These are phyloP conservation scores for Meloidogyne chitwoodi DNA, from an alignment of 1,140 invertebrate species.

Conservation along the genomic window DNA sequence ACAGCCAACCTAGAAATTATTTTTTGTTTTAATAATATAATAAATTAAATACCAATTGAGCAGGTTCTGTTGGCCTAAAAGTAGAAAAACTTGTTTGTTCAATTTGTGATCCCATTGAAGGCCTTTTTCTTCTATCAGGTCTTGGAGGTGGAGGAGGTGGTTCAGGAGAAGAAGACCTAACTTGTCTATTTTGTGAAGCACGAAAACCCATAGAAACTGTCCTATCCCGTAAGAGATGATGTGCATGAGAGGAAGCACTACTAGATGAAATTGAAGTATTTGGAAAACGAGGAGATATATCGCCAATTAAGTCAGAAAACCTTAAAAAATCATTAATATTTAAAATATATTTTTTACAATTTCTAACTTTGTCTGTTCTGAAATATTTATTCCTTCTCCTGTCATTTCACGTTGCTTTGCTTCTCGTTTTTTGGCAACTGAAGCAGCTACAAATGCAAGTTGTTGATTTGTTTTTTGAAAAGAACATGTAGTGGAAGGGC, in stretches of 20 bases:
- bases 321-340: background rate
- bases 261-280: background rate
- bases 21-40: no score
- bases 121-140: slow-evolving; percentile 8
- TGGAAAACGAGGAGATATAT: slow-evolving; percentile 10
- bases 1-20: background rate
- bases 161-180: slow-evolving; percentile 2
- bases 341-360: background rate
- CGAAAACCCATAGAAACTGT: background rate
- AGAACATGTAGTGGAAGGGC: background rate
- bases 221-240: background rate
- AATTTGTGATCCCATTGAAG: slow-evolving; percentile 63
- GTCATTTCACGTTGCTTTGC: slow-evolving; percentile 3
- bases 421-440: slow-evolving; percentile 7
- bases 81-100: slow-evolving; percentile 24
- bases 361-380: background rate
- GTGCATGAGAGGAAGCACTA: slow-evolving; percentile 2
- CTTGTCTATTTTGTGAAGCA: background rate
- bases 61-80: slow-evolving; percentile 64
- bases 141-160: slow-evolving; percentile 27
- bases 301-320: background rate
- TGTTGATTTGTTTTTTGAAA: slow-evolving; percentile 36
- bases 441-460: slow-evolving; percentile 54
- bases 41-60: slow-evolving; percentile 3
- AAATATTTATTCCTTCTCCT: background rate